These are phyloP conservation scores for Cyprinella venusta DNA, from an alignment of 2,797 vertebrate species.

Conservation along the genomic window DNA sequence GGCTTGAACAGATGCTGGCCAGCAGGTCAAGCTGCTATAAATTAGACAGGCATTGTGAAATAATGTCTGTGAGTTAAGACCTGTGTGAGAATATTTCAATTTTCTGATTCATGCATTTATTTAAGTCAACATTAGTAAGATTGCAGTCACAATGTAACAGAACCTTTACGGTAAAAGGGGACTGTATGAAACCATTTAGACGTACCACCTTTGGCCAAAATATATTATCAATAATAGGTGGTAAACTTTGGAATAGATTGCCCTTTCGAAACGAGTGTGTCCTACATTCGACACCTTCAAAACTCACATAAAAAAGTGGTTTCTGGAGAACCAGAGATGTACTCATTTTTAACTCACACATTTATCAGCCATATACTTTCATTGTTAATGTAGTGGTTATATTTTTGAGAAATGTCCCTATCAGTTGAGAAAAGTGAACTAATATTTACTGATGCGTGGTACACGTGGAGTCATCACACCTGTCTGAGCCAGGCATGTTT, in stretches of 20 bases:
- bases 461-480: slow-evolving; percentile 8
- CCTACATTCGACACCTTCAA: no score
- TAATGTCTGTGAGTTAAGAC: slow-evolving; percentile 3
- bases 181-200: no score
- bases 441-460: background rate
- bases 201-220: no score
- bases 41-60: slow-evolving; percentile 9
- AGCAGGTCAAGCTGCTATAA: slow-evolving; percentile 31
- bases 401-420: background rate
- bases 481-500: slow-evolving; percentile 11
- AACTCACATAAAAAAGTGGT: no score
- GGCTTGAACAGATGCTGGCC: slow-evolving; percentile 50
- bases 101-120: background rate
- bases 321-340: no score
- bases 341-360: background rate
- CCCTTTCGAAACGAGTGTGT: no score
- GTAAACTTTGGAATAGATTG: no score
- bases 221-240: no score
- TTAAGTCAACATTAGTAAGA: background rate
- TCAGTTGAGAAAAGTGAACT: background rate
- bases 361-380: no score
- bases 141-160: background rate
- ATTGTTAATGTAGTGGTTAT: background rate
- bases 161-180: no score
- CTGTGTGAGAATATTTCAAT: background rate